A percentile compares a stretch with the other conserved stretches of the same genome.
phyloP scores from a whole-genome alignment of 2,113 vertebrate genomes.

The Tupaia chinensis region DNA sequence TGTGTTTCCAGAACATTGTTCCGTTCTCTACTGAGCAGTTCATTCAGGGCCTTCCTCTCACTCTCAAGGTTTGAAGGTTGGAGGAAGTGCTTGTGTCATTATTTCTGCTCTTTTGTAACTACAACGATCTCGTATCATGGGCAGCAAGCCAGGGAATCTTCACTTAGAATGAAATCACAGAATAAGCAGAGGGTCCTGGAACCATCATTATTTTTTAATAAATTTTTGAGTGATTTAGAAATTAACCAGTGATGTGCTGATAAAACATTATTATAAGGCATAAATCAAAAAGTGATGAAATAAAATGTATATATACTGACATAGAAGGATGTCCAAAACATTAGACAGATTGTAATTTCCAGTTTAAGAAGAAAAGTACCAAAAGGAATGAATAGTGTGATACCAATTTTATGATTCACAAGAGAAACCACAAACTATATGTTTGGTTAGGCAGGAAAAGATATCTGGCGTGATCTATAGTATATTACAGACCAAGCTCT shows the following conservation, averaged over 20 bases:
- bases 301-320: background rate
- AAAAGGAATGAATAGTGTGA: background rate
- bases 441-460: background rate
- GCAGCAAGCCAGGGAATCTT: conserved; percentile 82
- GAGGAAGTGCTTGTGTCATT: conserved; percentile 84
- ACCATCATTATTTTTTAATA: conserved; percentile 74
- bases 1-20: conserved; percentile 83
- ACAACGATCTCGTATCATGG: conserved; percentile 77
- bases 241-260: conserved; percentile 24
- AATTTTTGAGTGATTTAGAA: conserved; percentile 56
- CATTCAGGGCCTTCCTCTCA: conserved; percentile 81
- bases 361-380: background rate
- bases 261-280: background rate
- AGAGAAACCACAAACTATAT: background rate
- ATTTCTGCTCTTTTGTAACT: conserved; percentile 84
- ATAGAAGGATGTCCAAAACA: background rate
- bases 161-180: conserved; percentile 79
- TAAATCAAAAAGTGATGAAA: background rate
- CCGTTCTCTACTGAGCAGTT: conserved; percentile 81
- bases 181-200: conserved; percentile 80
- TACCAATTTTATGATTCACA: background rate
- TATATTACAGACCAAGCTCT: background rate
- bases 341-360: background rate
- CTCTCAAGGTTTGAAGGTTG: conserved; percentile 79
- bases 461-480: background rate